phyloP scores from a whole-genome alignment of 1,140 invertebrate species.

The Monomorium pharaonis region DNA sequence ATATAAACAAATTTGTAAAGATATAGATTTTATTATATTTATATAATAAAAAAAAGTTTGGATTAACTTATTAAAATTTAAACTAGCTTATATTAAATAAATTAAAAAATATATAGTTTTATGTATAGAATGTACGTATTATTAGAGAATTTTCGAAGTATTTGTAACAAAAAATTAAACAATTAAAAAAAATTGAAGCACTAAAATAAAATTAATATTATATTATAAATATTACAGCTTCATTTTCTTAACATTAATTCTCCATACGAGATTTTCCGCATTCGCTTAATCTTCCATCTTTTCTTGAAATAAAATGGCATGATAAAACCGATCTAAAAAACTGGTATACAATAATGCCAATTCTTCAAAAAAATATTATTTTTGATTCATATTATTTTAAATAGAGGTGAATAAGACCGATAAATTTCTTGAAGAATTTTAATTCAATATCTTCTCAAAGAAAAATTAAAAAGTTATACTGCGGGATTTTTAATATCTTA shows the following conservation, averaged over 20 bases:
- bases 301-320: not conserved
- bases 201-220: not conserved
- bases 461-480: not conserved
- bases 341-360: not conserved
- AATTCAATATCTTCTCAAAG: too few species aligned
- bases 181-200: not conserved
- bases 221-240: not conserved
- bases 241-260: not conserved
- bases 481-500: not conserved
- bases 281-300: not conserved
- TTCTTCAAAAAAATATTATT: not conserved
- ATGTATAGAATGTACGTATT: not conserved
- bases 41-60: not conserved
- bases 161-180: not conserved
- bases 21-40: not conserved
- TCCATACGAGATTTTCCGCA: not conserved
- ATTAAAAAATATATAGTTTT: not conserved
- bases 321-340: constrained; percentile 11
- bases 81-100: not conserved
- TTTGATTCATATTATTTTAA: not conserved
- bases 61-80: not conserved
- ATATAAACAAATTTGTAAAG: not conserved
- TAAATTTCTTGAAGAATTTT: not conserved
- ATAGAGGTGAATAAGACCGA: not conserved
- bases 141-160: not conserved